These are phyloP conservation scores for Ligdia adustata DNA, from an alignment of 2,888 invertebrate species.

Conservation along the genomic window DNA sequence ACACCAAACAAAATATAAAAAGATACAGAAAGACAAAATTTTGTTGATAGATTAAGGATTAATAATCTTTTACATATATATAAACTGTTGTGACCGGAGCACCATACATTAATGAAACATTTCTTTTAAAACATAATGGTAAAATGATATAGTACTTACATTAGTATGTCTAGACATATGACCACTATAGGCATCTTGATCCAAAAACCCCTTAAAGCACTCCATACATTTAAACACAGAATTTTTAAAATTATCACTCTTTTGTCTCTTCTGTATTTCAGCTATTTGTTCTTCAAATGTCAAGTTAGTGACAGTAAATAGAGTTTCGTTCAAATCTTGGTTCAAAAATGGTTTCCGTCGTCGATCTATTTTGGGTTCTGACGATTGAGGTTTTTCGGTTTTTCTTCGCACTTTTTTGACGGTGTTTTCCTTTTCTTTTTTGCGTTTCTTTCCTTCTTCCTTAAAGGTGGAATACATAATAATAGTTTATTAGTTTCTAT, in stretches of 20 bases:
- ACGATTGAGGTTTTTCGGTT: conserved; percentile 10
- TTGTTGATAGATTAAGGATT: too few relatives aligned
- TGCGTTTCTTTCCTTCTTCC: not conserved
- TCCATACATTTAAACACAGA: conserved; percentile 64
- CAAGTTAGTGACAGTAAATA: conserved; percentile 66
- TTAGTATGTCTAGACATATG: conserved; percentile 66
- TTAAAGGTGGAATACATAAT: too few relatives aligned
- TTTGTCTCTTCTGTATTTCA: conserved; percentile 66
- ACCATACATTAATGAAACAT: too few relatives aligned
- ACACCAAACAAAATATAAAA: too few relatives aligned
- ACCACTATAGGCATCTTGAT: conserved; percentile 65
- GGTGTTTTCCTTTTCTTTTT: conserved; percentile 22
- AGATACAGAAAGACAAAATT: too few relatives aligned
- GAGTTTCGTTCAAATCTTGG: conserved; percentile 64
- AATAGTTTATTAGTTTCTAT: too few relatives aligned
- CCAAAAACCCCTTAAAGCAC: conserved; percentile 72
- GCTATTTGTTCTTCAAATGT: conserved; percentile 67
- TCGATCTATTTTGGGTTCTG: conserved; percentile 35
- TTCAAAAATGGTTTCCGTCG: conserved; percentile 68
- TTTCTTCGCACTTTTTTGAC: conserved; percentile 36
- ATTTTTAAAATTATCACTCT: conserved; percentile 67
- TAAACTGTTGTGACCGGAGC: too few relatives aligned
- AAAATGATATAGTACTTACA: conserved; percentile 63
- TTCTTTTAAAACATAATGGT: too few relatives aligned
- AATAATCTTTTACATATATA: too few relatives aligned